Percentiles rank a stretch among this genome's conserved stretches.
phyloP scores from a whole-genome alignment of 2,797 vertebrate species.

The Fistularia tabacaria region DNA sequence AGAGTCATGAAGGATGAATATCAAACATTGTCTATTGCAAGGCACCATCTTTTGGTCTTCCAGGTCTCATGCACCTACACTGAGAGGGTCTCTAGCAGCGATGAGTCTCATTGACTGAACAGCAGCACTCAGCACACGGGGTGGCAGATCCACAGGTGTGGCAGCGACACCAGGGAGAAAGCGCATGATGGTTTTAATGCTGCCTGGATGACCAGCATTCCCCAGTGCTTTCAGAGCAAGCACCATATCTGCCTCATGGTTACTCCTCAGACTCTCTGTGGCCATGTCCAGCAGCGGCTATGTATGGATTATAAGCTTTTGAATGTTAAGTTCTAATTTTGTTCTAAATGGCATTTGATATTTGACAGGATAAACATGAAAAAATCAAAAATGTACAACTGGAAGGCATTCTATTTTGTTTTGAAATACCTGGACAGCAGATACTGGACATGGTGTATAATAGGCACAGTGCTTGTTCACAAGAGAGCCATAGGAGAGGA shows the following conservation, averaged over 20 bases:
- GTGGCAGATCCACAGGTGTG: slow-evolving; percentile 62
- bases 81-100: slow-evolving; percentile 73
- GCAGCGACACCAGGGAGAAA: slow-evolving; percentile 76
- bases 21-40: not conserved
- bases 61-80: slow-evolving; percentile 65
- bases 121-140: slow-evolving; percentile 72
- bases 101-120: slow-evolving; percentile 82
- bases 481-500: slow-evolving; percentile 80
- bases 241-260: slow-evolving; percentile 73
- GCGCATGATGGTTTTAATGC: slow-evolving; percentile 81
- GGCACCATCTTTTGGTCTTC: not conserved
- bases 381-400: no score
- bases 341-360: no score
- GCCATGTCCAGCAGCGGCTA: slow-evolving; percentile 82
- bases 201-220: slow-evolving; percentile 81
- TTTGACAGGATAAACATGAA: no score
- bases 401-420: not conserved
- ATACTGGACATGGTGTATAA: slow-evolving; percentile 66
- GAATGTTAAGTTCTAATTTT: no score
- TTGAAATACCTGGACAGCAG: slow-evolving; percentile 76
- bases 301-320: not conserved
- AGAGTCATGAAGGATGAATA: slow-evolving; percentile 3
- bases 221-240: slow-evolving; percentile 82
- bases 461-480: slow-evolving; percentile 76
- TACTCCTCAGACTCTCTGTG: slow-evolving; percentile 62